These are phyloP conservation scores for Halcyon smyrnensis DNA, from an alignment of 2,797 vertebrate species.

Conservation along the genomic window DNA sequence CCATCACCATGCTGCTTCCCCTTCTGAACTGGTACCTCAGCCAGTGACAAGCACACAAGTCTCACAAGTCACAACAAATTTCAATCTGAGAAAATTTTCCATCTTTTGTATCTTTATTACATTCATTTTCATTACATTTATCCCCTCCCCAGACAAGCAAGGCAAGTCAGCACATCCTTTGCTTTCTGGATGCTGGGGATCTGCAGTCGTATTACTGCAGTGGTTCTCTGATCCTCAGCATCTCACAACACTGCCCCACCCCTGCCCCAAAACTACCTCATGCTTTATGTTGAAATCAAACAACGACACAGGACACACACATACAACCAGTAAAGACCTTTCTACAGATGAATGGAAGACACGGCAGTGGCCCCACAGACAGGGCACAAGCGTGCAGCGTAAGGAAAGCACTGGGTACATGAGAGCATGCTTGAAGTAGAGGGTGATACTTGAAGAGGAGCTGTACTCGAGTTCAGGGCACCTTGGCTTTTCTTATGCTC, in stretches of 20 bases:
- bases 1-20: background rate
- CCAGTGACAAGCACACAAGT: background rate
- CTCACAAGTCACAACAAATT: background rate
- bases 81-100: background rate
- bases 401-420: slow-evolving; percentile 58
- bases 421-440: slow-evolving; percentile 69
- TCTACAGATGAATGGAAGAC: slow-evolving; percentile 19
- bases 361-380: slow-evolving; percentile 16
- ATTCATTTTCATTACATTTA: slow-evolving; percentile 59
- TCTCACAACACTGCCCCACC: background rate
- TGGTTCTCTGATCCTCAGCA: background rate
- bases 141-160: slow-evolving; percentile 4
- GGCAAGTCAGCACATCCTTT: background rate
- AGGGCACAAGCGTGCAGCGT: slow-evolving; percentile 26
- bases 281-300: slow-evolving; percentile 64
- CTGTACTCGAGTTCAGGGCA: slow-evolving; percentile 24
- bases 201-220: background rate
- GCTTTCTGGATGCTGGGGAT: background rate
- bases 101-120: slow-evolving; percentile 62
- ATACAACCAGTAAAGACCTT: slow-evolving; percentile 26
- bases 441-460: background rate
- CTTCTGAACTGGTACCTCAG: background rate
- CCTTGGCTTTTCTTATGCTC: slow-evolving; percentile 33
- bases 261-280: slow-evolving; percentile 58
- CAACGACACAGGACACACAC: slow-evolving; percentile 51